Evolutionary conservation across 92 coral and sea anemone genomes (phyloP), one percentile per base, ranked within the genome.

Genomic region (Zoanthus gigantus): DNA sequence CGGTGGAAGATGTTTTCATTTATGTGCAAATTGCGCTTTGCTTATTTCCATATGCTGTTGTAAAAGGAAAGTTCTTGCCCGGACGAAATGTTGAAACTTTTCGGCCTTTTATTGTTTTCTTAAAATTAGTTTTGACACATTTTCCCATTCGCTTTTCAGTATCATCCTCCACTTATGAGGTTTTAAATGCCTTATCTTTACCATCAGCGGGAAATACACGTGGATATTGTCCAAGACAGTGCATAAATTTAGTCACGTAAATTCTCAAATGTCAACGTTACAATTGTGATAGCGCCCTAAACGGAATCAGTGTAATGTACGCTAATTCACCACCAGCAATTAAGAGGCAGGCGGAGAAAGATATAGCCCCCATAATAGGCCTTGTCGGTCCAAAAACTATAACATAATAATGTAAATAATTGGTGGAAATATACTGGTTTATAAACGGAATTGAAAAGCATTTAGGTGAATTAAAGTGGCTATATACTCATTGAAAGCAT

Each of bases 271-370:
- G 56, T 81, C 85, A 81, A 73, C 71, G 74, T 81, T 79, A 9
- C 84, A 44, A 23, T 29, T 79, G 28, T 32, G 56, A 63, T 79
- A 45, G 18, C 61, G 82, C n/a, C 82, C 47, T 80, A 56, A 73
- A 90, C 90, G 88, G 83, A 86, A 87, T 88, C 23, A 74, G 92
- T 75, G 76, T 89, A 92, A 94, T 91, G 85, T 88, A 86, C 88
- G 91, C 88, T 90, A 92, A 94, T 90, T 90, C 94, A 65, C 94
- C 83, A 60, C 89, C 92, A 32, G 76, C 93, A 90, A 85, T 86
- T 91, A 87, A 91, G 86, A 79, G 79, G 72, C 88, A 53, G 84
- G 84, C 74, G 84, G 84, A 79, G 84, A 29, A 17, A 80, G 85
- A 45, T 46, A 10, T 23, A 47, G 12, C 37, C 72, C 71, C 16